Evolutionary conservation across 2,113 vertebrate species (phyloP).

Genomic region (Halcyon senegalensis): DNA sequence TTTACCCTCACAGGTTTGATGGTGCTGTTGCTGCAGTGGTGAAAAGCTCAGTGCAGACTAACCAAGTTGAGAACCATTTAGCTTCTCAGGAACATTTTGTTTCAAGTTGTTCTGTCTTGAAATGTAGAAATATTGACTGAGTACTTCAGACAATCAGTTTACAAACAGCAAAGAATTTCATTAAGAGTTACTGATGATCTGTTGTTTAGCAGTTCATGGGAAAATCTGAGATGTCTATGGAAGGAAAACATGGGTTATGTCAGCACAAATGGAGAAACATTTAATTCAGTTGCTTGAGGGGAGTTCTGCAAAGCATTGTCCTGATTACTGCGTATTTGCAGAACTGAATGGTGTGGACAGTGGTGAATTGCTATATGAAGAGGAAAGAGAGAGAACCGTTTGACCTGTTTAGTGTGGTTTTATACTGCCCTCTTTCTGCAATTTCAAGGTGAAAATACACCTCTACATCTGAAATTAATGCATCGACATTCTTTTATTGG

Average conservation of each 20-base stretch:
- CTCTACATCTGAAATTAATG: neutral
- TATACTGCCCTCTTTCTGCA: neutral
- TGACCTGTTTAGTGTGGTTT: neutral
- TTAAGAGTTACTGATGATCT: neutral
- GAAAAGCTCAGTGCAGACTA: neutral
- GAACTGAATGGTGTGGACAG: neutral
- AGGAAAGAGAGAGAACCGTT: neutral
- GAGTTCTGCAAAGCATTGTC: neutral
- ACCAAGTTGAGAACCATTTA: neutral
- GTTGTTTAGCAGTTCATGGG: neutral
- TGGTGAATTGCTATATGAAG: neutral
- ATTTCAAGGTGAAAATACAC: neutral
- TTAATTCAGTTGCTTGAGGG: neutral
- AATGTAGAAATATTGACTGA: neutral
- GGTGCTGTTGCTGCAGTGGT: neutral
- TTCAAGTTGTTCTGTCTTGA: neutral
- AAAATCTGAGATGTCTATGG: neutral
- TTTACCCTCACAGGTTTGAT: neutral
- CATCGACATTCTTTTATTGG: neutral
- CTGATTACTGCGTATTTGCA: neutral
- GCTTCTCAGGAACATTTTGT: neutral
- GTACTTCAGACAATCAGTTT: neutral
- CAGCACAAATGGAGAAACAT: fast-evolving
- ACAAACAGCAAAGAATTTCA: neutral
- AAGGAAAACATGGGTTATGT: neutral